Percentiles rank a stretch among this genome's conserved stretches.
Evolutionary conservation across 1,140 invertebrate genomes (phyloP).

Genomic region (Thaumatotibia leucotreta): DNA sequence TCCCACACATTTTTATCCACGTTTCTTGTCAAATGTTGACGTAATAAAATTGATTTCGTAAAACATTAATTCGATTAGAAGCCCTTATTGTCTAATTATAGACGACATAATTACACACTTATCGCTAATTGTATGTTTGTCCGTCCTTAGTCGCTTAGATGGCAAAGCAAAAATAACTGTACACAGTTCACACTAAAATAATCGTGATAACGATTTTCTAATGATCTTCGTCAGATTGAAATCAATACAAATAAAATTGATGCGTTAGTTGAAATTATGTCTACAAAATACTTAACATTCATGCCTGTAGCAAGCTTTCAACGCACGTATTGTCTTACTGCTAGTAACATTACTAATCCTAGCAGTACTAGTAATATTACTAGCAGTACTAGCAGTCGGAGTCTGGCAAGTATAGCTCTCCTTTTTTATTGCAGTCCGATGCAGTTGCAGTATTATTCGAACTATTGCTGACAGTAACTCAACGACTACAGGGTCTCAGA

Average conservation of each 20-base stretch:
- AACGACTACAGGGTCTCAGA: not conserved
- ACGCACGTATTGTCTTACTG: not conserved
- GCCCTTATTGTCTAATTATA: not conserved
- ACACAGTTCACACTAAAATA: too few relatives aligned
- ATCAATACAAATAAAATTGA: too few relatives aligned
- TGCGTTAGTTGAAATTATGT: too few relatives aligned
- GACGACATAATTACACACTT: not conserved
- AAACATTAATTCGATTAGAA: not conserved
- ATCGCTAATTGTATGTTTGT: not conserved
- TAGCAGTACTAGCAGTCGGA: not conserved
- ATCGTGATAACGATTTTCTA: too few relatives aligned
- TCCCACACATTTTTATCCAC: too few relatives aligned
- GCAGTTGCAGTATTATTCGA: constrained; percentile 8
- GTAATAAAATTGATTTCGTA: too few relatives aligned
- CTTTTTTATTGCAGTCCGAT: constrained; percentile 5
- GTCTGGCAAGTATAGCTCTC: constrained; percentile 5
- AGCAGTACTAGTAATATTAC: not conserved
- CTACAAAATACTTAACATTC: too few relatives aligned
- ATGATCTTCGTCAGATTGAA: not conserved
- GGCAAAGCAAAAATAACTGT: not conserved
- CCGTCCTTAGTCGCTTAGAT: not conserved
- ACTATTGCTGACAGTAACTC: constrained; percentile 7
- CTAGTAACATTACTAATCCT: not conserved
- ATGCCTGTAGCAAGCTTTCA: constrained; percentile 6
- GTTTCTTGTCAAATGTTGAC: too few relatives aligned